Conservation (phyloP, 2,797 vertebrate species). For the Tympanoctomys barrerae region DNA sequence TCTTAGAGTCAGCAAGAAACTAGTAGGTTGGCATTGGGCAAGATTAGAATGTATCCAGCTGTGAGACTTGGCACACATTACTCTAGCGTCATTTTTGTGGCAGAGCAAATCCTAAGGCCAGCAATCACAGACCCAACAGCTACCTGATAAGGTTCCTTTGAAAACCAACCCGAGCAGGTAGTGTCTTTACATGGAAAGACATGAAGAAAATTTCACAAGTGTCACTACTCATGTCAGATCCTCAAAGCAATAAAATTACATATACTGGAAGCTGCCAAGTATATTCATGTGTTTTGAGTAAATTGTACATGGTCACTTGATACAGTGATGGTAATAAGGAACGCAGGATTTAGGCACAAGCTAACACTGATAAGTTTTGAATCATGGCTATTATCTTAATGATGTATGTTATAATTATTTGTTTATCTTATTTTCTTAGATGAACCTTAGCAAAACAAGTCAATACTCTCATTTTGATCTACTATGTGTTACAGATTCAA, state of each 20-base stretch:
- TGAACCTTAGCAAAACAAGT: neutral
- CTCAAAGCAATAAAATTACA: slow-evolving; percentile 55
- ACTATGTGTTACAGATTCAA: neutral
- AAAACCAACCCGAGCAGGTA: neutral
- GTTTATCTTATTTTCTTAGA: slow-evolving; percentile 2
- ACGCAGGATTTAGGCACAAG: neutral
- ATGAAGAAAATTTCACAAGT: slow-evolving; percentile 34
- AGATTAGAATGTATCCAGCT: neutral
- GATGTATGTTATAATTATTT: slow-evolving; percentile 28
- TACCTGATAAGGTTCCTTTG: neutral
- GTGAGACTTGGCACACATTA: neutral
- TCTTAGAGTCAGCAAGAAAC: neutral
- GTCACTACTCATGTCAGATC: neutral
- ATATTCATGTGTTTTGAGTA: neutral
- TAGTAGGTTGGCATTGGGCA: neutral
- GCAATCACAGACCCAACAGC: neutral
- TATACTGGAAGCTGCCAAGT: neutral
- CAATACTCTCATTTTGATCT: neutral
- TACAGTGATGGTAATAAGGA: slow-evolving; percentile 16
- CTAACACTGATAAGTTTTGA: slow-evolving; percentile 56
- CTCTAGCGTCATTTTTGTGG: neutral
- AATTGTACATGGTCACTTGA: neutral
- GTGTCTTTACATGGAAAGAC: neutral
- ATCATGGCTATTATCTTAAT: neutral
- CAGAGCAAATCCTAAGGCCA: neutral